Percentiles rank a stretch among this genome's conserved stretches.
Conservation (phyloP, 2,113 vertebrate genomes). For the Urocitellus parryii region DNA sequence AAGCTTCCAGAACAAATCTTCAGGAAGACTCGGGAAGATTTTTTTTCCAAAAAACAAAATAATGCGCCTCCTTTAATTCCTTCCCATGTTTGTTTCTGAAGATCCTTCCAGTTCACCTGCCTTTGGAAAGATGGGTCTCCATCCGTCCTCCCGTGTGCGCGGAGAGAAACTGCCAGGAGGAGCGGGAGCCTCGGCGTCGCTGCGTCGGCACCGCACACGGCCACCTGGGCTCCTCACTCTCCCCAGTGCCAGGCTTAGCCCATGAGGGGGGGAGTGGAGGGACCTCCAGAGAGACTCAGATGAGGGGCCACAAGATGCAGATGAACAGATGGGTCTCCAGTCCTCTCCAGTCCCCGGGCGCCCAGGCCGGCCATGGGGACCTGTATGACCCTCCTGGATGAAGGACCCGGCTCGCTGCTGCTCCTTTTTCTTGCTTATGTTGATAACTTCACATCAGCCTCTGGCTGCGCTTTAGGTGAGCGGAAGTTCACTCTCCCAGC, state of each 20-base stretch:
- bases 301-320: no score
- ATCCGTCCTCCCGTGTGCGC: neutral
- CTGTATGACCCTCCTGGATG: neutral
- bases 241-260: neutral
- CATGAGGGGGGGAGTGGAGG: neutral
- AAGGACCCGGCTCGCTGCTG: neutral
- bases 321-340: neutral
- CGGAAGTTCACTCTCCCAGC: neutral
- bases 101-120: neutral
- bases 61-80: neutral
- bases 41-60: neutral
- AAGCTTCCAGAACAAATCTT: neutral
- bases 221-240: no score
- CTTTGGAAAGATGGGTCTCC: neutral
- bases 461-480: neutral
- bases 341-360: neutral
- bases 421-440: neutral
- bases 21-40: neutral
- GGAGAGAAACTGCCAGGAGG: neutral
- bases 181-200: neutral
- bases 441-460: neutral
- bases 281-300: neutral
- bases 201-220: no score
- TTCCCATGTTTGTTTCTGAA: neutral
- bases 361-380: neutral